These are phyloP conservation scores for Patella ulyssiponensis DNA, from an alignment of 2,888 invertebrate species.

Conservation along the genomic window DNA sequence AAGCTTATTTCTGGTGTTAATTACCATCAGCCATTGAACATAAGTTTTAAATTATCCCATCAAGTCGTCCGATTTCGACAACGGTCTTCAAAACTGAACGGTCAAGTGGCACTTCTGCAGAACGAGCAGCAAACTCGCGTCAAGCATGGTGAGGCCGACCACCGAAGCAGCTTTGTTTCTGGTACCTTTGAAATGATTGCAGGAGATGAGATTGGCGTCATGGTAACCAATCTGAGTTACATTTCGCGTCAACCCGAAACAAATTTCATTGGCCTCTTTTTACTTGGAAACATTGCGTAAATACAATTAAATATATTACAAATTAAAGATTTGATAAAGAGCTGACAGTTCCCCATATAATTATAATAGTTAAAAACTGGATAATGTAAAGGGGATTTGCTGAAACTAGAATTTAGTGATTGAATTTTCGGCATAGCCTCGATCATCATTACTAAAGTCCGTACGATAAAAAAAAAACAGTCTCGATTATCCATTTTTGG, in stretches of 20 bases:
- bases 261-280: constrained; percentile 1
- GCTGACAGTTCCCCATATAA: no score
- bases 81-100: background rate
- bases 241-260: background rate
- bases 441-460: no score
- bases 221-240: background rate
- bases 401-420: no score
- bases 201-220: background rate
- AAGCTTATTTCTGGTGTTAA: background rate
- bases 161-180: background rate
- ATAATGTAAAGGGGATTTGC: no score
- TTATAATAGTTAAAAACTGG: no score
- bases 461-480: no score
- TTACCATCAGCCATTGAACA: background rate
- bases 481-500: no score
- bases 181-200: background rate
- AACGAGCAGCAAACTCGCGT: background rate
- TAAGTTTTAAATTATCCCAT: background rate
- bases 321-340: no score
- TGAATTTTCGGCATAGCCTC: no score
- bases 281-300: background rate
- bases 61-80: background rate
- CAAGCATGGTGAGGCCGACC: background rate
- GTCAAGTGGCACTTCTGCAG: background rate
- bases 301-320: no score